Conservation (phyloP, 2,113 vertebrate species). For the Centropus bengalensis region DNA sequence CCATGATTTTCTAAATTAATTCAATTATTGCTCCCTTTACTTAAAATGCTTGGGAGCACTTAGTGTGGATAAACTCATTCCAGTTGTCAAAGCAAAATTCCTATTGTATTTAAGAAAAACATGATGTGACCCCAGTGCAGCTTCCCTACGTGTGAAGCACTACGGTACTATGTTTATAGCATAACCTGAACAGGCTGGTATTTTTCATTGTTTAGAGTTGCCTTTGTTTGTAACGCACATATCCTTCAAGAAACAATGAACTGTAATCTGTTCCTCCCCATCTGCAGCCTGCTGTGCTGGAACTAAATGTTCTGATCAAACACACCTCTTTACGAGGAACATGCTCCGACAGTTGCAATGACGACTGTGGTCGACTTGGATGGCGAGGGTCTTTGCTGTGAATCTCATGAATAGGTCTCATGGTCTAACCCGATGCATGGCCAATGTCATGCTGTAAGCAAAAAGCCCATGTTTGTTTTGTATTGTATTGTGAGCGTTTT, state of each 20-base stretch:
- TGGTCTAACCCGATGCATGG: background rate
- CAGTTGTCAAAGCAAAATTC: background rate
- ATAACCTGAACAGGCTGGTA: background rate
- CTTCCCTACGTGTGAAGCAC: background rate
- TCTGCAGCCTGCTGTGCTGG: background rate
- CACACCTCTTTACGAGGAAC: background rate
- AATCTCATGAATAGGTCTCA: background rate
- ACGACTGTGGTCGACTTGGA: background rate
- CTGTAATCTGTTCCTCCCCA: background rate
- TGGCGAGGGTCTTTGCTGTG: background rate
- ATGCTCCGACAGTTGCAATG: background rate
- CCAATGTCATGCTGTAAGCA: background rate
- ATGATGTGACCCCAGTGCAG: background rate
- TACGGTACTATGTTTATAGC: background rate
- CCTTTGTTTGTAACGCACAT: background rate
- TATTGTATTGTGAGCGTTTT: background rate
- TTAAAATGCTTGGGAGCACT: background rate
- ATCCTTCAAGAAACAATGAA: background rate
- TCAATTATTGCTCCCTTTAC: background rate
- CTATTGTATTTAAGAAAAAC: background rate
- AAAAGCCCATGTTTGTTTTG: background rate
- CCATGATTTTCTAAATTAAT: background rate
- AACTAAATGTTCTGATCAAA: background rate
- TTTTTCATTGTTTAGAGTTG: background rate
- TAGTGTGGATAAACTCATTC: background rate